Conservation (phyloP, 2,113 vertebrate genomes). For the Orcinus orca region DNA sequence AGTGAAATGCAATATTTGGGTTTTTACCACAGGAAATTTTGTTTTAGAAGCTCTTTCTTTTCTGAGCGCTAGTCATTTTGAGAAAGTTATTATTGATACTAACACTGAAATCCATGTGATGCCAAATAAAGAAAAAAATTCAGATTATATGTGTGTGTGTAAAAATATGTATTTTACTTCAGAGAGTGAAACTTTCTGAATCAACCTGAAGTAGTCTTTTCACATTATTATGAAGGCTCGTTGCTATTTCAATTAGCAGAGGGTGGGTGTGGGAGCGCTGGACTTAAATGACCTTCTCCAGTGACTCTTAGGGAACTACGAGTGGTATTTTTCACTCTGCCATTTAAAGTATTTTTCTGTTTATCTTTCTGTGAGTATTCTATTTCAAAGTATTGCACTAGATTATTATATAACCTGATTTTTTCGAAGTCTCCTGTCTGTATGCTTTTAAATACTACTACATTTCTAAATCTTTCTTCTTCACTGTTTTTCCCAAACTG, state of each 20-base stretch:
- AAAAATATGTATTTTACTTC: neutral
- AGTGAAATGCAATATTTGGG: neutral
- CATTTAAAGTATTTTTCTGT: slow-evolving; percentile 64
- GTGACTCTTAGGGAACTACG: slow-evolving; percentile 49
- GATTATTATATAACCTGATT: slow-evolving; percentile 44
- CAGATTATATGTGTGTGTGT: neutral
- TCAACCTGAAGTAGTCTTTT: slow-evolving; percentile 40
- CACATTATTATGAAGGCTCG: neutral
- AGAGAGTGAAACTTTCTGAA: slow-evolving; percentile 35
- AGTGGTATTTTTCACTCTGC: slow-evolving; percentile 49
- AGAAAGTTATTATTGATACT: slow-evolving; percentile 36
- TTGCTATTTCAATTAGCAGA: slow-evolving; percentile 34
- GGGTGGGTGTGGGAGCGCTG: neutral
- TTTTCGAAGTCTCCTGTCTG: slow-evolving; percentile 45
- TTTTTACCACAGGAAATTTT: slow-evolving; percentile 9
- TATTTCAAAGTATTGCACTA: slow-evolving; percentile 70
- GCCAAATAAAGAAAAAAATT: slow-evolving; percentile 42
- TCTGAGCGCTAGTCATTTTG: neutral
- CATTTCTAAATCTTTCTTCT: slow-evolving; percentile 56
- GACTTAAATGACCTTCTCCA: slow-evolving; percentile 62
- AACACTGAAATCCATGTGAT: slow-evolving; percentile 8
- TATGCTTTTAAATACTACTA: slow-evolving; percentile 40
- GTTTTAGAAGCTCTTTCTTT: neutral
- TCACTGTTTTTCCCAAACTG: slow-evolving; percentile 48
- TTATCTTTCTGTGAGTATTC: slow-evolving; percentile 63